Conservation (phyloP, 2,113 vertebrate genomes). For the Holacanthus passer region DNA sequence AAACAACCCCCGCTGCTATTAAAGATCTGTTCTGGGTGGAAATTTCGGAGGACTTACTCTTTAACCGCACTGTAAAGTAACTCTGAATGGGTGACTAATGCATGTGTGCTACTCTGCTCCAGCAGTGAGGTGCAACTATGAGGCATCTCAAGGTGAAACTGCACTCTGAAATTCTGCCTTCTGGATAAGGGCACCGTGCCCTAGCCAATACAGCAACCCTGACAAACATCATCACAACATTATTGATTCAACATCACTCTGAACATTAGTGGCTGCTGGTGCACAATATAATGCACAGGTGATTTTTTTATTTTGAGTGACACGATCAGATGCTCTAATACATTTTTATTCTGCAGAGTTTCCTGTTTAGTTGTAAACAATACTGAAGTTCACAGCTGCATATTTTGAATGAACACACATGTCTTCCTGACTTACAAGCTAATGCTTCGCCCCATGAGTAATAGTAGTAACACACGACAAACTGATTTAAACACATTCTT, state of each 20-base stretch:
- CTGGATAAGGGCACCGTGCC: neutral
- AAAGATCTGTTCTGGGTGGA: constrained; percentile 56
- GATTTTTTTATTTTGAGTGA: neutral
- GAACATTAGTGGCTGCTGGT: neutral
- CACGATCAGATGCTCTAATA: neutral
- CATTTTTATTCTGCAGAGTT: neutral
- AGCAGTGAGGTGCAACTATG: constrained; percentile 23
- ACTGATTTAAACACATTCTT: neutral
- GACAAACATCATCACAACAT: constrained; percentile 9
- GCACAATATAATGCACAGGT: neutral
- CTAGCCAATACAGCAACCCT: constrained; percentile 2
- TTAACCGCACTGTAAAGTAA: constrained; percentile 38
- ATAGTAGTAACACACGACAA: neutral
- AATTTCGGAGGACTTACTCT: constrained; percentile 59
- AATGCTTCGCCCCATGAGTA: no score
- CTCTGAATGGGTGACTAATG: constrained; percentile 58
- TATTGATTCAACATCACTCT: neutral
- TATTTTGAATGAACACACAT: neutral
- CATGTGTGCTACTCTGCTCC: constrained; percentile 23
- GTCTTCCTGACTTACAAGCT: no score
- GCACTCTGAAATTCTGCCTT: constrained; percentile 21
- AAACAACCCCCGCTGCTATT: constrained; percentile 47
- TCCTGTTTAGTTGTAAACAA: neutral
- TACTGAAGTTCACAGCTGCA: neutral
- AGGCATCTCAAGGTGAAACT: constrained; percentile 45